A percentile compares a stretch with the other conserved stretches of the same genome.
phyloP scores from a whole-genome alignment of 2,113 vertebrate species.

The Takifugu flavidus region DNA sequence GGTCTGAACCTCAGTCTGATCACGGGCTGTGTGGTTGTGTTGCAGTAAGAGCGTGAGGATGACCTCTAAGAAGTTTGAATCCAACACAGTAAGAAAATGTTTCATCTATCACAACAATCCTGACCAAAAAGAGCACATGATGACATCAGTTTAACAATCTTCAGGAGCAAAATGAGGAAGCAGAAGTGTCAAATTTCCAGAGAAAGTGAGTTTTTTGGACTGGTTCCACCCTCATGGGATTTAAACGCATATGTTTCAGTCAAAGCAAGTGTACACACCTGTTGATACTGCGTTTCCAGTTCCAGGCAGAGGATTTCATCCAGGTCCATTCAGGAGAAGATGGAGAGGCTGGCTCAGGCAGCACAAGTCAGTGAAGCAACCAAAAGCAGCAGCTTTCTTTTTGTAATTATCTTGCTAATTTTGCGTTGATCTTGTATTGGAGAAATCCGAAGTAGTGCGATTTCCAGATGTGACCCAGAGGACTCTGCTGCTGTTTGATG shows the following conservation, averaged over 20 bases:
- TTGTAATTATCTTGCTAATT: not conserved
- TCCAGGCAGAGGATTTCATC: constrained; percentile 81
- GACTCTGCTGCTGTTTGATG: constrained; percentile 73
- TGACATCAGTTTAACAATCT: not conserved
- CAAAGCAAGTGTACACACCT: not conserved
- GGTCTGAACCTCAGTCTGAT: not conserved
- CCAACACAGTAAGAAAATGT: constrained; percentile 49
- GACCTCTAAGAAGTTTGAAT: constrained; percentile 62
- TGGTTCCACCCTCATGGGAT: too few species aligned
- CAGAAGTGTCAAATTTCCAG: constrained; percentile 61
- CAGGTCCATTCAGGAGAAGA: constrained; percentile 82
- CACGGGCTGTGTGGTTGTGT: constrained; percentile 5
- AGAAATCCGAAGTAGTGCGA: constrained; percentile 79
- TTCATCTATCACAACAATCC: not conserved
- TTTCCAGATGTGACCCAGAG: constrained; percentile 69
- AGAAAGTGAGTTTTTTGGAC: constrained; percentile 65
- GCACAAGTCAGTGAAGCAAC: constrained; percentile 76
- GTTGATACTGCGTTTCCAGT: constrained; percentile 48
- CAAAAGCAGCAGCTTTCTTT: not conserved
- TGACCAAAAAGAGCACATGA: not conserved
- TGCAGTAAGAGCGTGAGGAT: constrained; percentile 69
- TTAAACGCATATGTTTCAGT: too few species aligned
- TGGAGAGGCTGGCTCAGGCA: constrained; percentile 84
- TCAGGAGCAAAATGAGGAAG: constrained; percentile 58
- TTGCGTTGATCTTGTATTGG: not conserved